Evolutionary conservation across 2,888 invertebrate genomes (phyloP).

Genomic region (Stenoptilia bipunctidactyla): DNA sequence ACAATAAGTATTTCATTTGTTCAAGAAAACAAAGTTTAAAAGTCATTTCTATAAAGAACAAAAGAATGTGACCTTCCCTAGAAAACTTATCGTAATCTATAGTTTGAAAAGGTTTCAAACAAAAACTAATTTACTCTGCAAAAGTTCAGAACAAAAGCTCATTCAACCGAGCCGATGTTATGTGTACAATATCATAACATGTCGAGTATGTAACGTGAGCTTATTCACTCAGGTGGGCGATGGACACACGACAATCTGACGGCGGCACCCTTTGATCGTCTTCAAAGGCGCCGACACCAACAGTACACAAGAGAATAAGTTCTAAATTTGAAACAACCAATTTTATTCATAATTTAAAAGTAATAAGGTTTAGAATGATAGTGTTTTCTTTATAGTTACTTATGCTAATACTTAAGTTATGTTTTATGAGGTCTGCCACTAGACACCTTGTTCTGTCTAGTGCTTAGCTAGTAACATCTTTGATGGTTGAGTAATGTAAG

Average conservation of each 20-base stretch:
- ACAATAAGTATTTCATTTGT: too few species aligned
- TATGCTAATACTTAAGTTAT: constrained; percentile 16
- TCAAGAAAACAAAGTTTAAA: too few species aligned
- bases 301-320: constrained; percentile 12
- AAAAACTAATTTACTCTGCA: too few species aligned
- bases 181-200: constrained; percentile 1
- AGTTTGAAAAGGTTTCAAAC: too few species aligned
- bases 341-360: too few species aligned
- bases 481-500: neutral
- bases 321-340: too few species aligned
- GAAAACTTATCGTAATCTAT: too few species aligned
- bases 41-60: too few species aligned
- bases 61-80: too few species aligned
- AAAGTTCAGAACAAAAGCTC: neutral
- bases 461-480: constrained; percentile 17
- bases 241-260: constrained; percentile 47
- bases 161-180: neutral
- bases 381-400: constrained; percentile 9
- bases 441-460: constrained; percentile 61
- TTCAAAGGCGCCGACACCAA: constrained; percentile 63
- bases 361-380: too few species aligned
- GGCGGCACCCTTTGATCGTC: constrained; percentile 56
- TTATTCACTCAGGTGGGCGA: constrained; percentile 57
- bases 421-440: constrained; percentile 31
- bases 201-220: neutral